phyloP scores from a whole-genome alignment of 2,113 vertebrate genomes.

The Aramus guarauna region DNA sequence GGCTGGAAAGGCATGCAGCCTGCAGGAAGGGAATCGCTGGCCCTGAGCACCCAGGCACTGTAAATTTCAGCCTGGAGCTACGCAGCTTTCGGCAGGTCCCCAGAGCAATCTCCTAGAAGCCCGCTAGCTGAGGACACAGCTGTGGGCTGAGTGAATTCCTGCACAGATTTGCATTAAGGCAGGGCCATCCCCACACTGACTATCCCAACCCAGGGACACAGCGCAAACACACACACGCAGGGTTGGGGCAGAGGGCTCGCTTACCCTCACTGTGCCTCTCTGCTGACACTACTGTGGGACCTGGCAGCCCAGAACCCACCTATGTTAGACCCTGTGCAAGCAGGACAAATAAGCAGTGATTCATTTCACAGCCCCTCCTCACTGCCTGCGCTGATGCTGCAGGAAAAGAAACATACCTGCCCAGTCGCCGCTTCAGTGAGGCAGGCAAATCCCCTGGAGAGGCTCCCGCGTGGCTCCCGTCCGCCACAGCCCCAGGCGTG shows the following conservation, averaged over 20 bases:
- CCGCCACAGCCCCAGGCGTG: rapidly evolving
- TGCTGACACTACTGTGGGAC: no score
- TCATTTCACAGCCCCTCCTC: neutral
- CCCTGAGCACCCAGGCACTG: neutral
- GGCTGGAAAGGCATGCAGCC: neutral
- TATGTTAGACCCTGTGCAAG: rapidly evolving
- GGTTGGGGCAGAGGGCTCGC: rapidly evolving
- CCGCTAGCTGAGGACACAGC: neutral
- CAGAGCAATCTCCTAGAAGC: neutral
- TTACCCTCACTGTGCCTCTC: neutral
- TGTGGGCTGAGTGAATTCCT: neutral
- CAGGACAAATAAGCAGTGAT: neutral
- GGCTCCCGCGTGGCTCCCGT: neutral
- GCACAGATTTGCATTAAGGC: neutral
- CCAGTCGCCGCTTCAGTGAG: rapidly evolving
- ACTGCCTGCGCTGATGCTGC: no score
- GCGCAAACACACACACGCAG: rapidly evolving
- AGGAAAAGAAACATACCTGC: neutral
- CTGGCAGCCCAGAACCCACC: neutral
- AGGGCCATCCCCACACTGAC: no score
- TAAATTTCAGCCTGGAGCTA: neutral
- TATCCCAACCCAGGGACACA: neutral
- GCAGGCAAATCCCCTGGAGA: neutral
- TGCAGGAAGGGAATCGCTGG: neutral
- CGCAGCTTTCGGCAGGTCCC: neutral